Evolutionary conservation across 30 jellyfish, hydroid and myxozoan genomes (phyloP), one percentile per base, ranked within the genome.

Genomic region (Aurelia aurita complex sp. Pacific): DNA sequence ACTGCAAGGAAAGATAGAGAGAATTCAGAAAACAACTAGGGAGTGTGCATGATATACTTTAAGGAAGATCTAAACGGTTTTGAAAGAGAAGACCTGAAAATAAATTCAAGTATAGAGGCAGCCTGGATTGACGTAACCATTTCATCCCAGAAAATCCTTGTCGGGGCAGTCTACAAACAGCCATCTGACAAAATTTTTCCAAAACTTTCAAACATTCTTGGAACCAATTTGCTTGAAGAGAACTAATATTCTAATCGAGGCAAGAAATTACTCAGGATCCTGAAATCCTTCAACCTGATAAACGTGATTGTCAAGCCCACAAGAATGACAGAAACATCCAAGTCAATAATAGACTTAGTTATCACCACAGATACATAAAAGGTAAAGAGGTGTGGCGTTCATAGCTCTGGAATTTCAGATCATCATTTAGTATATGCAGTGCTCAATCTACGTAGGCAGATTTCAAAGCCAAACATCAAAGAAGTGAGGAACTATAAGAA

Each of bases 141-240:
- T 15, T 50, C 63, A 55, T 76, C 86, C 52, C 88, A 62, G 66
- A 78, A 78, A 78, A 36, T 42, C 69, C 69, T 42, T 19, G 59
- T 59, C 34, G 85, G 91, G 17, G 50, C 69, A 9, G 91, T 69
- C 64, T 82, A 69, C 55, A 82, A 85, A 38, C 85, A 69, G 81
- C 91, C 91, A 82, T 5, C 69, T 32, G 91, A 82, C 50, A 35
- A 69, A 60, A 8, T 68, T 82, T 55, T 82, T 18, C 69, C 69
- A 68, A 32, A 82, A 69, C 52, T 82, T 68, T 82, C 85, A 53
- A 69, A 82, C 67, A 17, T 57, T 50, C 77, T 61, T 82, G 76
- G 90, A 82, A 69, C 85, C 85, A 82, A 50, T 82, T 68, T 82
- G 91, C 91, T 61, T 69, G 76, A 29, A 54, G 77, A 82, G 85